Evolutionary conservation across 2,113 vertebrate genomes (phyloP).

Genomic region (Anoplopoma fimbria): DNA sequence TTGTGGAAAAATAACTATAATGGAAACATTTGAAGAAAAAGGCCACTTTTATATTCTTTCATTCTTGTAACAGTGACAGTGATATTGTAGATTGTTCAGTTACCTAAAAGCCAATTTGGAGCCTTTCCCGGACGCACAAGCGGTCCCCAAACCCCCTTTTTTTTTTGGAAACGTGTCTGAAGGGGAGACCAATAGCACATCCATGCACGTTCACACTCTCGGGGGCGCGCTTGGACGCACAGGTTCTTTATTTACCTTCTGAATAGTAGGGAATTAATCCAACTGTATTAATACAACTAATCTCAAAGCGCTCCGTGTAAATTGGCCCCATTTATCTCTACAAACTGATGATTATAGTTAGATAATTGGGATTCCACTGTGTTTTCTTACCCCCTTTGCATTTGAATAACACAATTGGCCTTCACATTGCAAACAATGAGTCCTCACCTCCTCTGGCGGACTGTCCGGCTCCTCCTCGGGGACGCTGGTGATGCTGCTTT

Average conservation of each 20-base stretch:
- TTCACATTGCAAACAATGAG: not conserved
- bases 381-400: not conserved
- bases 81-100: not conserved
- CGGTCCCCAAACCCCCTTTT: conserved; percentile 21
- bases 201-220: conserved; percentile 36
- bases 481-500: conserved; percentile 76
- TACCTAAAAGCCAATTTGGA: not conserved
- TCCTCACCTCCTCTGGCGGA: conserved; percentile 81
- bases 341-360: not conserved
- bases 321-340: not conserved
- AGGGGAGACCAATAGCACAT: conserved; percentile 21
- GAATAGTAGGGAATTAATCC: not conserved
- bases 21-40: not conserved
- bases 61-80: not conserved
- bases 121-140: conserved; percentile 9
- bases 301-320: not conserved
- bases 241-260: not conserved
- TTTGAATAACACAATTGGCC: not conserved
- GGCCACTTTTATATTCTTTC: not conserved
- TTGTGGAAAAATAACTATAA: not conserved
- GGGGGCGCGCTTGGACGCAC: conserved; percentile 38
- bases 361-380: not conserved
- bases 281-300: not conserved
- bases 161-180: conserved; percentile 45
- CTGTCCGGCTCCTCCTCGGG: conserved; percentile 78